Evolutionary conservation across 2,888 invertebrate species (phyloP), one percentile per base, ranked within the genome.

Genomic region (Xylota sylvarum): DNA sequence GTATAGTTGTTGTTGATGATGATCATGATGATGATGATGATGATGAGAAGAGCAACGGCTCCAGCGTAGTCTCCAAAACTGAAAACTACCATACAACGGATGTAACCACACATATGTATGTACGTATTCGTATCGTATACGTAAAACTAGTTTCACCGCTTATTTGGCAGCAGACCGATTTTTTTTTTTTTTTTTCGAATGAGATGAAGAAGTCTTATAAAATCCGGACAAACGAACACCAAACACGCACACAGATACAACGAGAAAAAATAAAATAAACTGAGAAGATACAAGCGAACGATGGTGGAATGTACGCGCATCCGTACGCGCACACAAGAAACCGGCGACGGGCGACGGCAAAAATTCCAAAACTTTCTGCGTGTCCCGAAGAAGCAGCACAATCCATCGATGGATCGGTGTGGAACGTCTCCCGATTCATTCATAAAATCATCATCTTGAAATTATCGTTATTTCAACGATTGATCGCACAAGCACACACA

Each of bases 91-190:
- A 89, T 89, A 87, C 90, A 90, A 89, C 90, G 90, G 90, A 90
- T 90, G 90, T 81, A 86, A 85, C 87, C 62, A 88, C 43, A 69
- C 64, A 81, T 72, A 83, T 56, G 60, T 35, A 43, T 35, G 35
- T 27, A 43, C 43, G 78, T 64, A 67, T 55, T 48, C 40, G 56
- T 69, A 69, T 74, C 52, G 64, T 73, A 70, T 73, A 74, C 67
- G 67, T 65, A 64, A 90, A 90, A 90, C 90, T 90, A 90, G 90
- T 90, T 90, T 90, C 90, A 89, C 90, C 90, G 90, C 90, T 90
- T 90, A 90, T 90, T 89, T 82, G 82, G 86, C 70, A 86, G 74
- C 78, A 79, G 82, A 86, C 86, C 48, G 72, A 62, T 43, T 82
- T 74, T 73, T 84, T 83, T 23, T 73, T 84, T 83, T 23, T 78